Base-by-base conservation (phyloP, 2,113 vertebrate genomes). In the Petrocephalus microphthalmus region DNA sequence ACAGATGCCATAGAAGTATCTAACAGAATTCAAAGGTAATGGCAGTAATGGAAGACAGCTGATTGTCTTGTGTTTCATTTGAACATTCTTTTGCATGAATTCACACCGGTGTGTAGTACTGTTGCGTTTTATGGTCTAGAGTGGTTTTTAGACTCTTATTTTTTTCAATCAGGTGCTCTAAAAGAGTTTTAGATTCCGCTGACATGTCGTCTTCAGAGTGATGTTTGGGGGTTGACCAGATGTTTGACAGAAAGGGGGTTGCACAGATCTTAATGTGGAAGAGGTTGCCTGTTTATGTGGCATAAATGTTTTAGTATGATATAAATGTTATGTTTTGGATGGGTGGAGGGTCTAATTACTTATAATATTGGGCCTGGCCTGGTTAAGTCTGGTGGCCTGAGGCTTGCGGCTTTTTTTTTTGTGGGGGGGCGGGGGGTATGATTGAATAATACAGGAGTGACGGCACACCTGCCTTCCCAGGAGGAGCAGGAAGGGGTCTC, bases 371-470 rank as follows among this genome's bases (percentile, higher is more conserved):
- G 87, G 64, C 47, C 49, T 78, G 64, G 64, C 90, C 91, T 90
- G 87, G 85, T 84, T 90, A 86, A 90, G 89, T 91, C 87, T 89
- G 45, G 53, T 52, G 78, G 90, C 84, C 89, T 90, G 88, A 91
- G 81, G 86, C 52, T 54, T 88, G 67, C 67, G 42, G 71, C 2
- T 49, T 37, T 54, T 67, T 64, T 88, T 88, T 60, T 54, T 67
- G 87, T 88, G 86, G 84, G 64, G 84, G 86, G 86, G 19, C 37
- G 29, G 45, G 60, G 20, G 56, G 54, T 71, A 45, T 45, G 67
- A 51, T 42, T 92, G 89, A 91, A 92, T 92, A 91, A 92, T 91
- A 86, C 81, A 91, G 89, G 37, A 90, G 87, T 42, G 53, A 47
- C 87, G 57, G 83, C 67, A 60, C 60, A 86, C 60, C 88, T 90